Base-by-base conservation (phyloP, 35 echinoderm and acorn worm species). In the Amphiura filiformis region DNA sequence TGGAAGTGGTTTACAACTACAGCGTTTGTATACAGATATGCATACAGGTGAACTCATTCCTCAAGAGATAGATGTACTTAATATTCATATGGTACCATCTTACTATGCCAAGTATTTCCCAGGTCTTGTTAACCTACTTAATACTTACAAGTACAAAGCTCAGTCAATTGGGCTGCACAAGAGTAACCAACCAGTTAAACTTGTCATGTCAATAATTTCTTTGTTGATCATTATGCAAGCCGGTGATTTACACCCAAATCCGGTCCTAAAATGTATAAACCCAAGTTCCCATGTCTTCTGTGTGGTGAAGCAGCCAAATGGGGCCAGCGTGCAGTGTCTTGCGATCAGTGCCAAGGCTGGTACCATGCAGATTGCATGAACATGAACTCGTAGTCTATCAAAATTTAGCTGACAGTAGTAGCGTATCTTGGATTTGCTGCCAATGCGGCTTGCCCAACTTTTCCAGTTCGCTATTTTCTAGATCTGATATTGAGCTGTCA, bases 371-470 rank as follows among this genome's bases (percentile, higher is more conserved):
- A 39, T 37, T 88, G 86, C 33, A 40, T 88, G 9, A 80, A 80
- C 9, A 88, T 88, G 38, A 32, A 77, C 42, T 39, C 77, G 41
- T 17, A 13, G 39, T 79, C 2, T 88, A 80, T 56, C 18, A 65
- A n/a, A 31, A 34, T 3, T 34, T 84, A 0, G 56, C 47, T 4
- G 37, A 84, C 35, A n/a, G 78, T 80, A 61, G 47, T 37, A 77
- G 33, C 39, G 1, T 83, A 0, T 82, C 88, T 44, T 90, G 87
- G 87, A 89, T 89, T 11, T 83, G 80, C 80, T 90, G 81, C 30
- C 35, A 37, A 34, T 77, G 80, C 65, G 81, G 81, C 37, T 32
- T 90, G 23, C 87, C 87, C 15, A 88, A 88, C 37, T 30, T 88
- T 31, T 75, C 57, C 28, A 57, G 70, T 49, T 84, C 80, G n/a